These are phyloP conservation scores for Mythimna loreyi DNA, from an alignment of 2,888 invertebrate genomes.

Conservation along the genomic window DNA sequence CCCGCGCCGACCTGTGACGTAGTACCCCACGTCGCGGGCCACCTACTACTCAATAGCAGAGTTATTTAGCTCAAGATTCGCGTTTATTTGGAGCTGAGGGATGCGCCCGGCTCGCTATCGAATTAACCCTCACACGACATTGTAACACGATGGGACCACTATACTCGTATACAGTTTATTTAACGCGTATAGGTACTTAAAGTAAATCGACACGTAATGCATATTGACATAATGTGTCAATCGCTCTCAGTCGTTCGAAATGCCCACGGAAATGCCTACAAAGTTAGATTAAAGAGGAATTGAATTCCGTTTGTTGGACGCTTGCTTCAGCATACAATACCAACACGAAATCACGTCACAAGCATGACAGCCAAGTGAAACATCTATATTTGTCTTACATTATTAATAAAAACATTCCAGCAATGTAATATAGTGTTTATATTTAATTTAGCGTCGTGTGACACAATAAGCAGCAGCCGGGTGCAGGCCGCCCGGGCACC, in stretches of 20 bases:
- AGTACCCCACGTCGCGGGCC: not conserved
- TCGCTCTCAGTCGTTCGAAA: not conserved
- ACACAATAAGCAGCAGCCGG: conserved; percentile 1
- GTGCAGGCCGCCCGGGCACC: not conserved
- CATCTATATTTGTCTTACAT: not conserved
- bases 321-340: not conserved
- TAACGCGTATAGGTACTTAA: not conserved
- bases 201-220: conserved; percentile 4
- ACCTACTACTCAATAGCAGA: conserved; percentile 18
- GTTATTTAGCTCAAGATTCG: conserved; percentile 39
- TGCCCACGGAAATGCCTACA: no score
- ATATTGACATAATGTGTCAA: not conserved
- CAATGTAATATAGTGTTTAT: conserved; percentile 21
- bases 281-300: not conserved
- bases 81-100: conserved; percentile 19
- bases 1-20: conserved; percentile 19
- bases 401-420: not conserved
- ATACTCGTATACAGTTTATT: not conserved
- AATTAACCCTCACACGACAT: not conserved
- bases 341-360: not conserved
- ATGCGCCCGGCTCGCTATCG: not conserved
- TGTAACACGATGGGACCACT: not conserved
- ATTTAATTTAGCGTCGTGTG: conserved; percentile 20
- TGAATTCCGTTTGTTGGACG: not conserved
- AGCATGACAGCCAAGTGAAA: not conserved